Conservation (phyloP, 1,140 invertebrate species). For the Geopemphigus sp. region DNA sequence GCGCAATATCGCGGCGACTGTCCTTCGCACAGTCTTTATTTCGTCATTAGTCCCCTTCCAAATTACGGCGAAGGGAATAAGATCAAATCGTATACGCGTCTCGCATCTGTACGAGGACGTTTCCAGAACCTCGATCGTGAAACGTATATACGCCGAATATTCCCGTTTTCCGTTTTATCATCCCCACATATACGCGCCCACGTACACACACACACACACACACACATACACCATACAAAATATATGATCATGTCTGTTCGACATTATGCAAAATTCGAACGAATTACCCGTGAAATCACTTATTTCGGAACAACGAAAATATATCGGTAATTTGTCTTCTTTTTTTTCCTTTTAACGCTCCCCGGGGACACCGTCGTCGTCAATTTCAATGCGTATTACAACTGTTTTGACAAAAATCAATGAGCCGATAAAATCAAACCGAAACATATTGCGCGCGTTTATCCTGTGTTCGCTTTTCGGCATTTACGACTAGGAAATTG, state of each 20-base stretch:
- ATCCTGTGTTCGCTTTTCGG: not conserved
- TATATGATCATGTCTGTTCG: constrained; percentile 5
- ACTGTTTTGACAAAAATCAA: constrained; percentile 12
- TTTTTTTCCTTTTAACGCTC: constrained; percentile 6
- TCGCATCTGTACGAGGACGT: not conserved
- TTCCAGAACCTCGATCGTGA: not conserved
- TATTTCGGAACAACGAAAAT: constrained; percentile 14
- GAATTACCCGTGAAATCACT: constrained; percentile 42
- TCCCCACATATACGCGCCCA: too few relatives aligned
- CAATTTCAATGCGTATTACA: not conserved
- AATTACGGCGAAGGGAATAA: constrained; percentile 21
- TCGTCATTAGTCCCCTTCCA: constrained; percentile 32
- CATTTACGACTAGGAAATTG: not conserved
- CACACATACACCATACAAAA: too few relatives aligned
- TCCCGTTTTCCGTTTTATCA: constrained; percentile 10
- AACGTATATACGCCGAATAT: not conserved
- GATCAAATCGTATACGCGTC: not conserved
- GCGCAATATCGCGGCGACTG: not conserved
- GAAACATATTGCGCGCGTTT: not conserved
- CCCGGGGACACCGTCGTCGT: not conserved
- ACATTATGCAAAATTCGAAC: constrained; percentile 37
- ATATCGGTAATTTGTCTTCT: constrained; percentile 33
- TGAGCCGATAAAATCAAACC: constrained; percentile 4
- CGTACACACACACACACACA: too few relatives aligned
- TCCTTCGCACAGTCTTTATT: constrained; percentile 19